A percentile compares a stretch with the other conserved stretches of the same genome.
Evolutionary conservation across 2,113 vertebrate species (phyloP).

Genomic region (Aptenodytes forsteri): DNA sequence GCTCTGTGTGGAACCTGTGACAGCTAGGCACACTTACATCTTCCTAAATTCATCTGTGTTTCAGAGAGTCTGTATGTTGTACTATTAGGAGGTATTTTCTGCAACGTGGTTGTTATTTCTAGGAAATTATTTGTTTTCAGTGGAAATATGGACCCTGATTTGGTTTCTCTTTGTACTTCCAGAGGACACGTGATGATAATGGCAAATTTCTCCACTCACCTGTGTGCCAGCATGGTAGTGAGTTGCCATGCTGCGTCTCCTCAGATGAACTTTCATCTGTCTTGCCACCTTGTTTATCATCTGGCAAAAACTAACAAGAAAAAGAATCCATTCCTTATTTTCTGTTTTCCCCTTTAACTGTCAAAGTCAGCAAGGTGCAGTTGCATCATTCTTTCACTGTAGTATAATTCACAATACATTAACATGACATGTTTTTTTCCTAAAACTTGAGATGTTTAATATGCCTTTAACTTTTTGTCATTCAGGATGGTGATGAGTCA

Average conservation of each 20-base stretch:
- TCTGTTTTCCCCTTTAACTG: not conserved
- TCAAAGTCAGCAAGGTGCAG: not conserved
- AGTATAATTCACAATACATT: not conserved
- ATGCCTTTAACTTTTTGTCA: not conserved
- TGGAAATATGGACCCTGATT: not conserved
- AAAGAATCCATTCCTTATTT: not conserved
- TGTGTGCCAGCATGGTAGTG: not conserved
- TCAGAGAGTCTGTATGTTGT: not conserved
- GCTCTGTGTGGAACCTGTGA: not conserved
- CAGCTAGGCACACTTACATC: accelerated
- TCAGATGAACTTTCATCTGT: not conserved
- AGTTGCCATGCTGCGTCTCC: accelerated
- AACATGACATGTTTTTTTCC: not conserved
- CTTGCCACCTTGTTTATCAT: not conserved
- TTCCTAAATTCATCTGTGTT: not conserved
- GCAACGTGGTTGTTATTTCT: not conserved
- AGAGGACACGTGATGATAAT: not conserved
- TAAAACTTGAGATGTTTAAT: not conserved
- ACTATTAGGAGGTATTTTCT: not conserved
- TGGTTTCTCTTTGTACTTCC: not conserved
- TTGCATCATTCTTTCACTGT: not conserved
- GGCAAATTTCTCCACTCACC: not conserved
- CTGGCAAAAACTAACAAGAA: not conserved
- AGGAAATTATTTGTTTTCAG: not conserved
- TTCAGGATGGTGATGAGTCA: constrained; percentile 92